Evolutionary conservation across 1,140 invertebrate genomes (phyloP).

Genomic region (Druon quercuslanigerum): DNA sequence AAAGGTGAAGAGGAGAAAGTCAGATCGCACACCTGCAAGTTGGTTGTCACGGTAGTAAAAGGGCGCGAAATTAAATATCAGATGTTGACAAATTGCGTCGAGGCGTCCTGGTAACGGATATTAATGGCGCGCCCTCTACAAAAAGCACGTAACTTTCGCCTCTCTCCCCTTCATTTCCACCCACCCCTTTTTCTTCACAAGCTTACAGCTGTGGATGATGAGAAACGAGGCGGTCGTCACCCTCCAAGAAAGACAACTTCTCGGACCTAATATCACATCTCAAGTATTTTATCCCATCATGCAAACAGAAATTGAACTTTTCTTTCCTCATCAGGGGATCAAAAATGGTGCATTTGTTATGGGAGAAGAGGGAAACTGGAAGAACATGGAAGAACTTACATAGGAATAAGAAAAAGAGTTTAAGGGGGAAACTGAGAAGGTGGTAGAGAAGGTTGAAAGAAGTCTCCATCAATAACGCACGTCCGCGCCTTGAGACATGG

Average conservation of each 20-base stretch:
- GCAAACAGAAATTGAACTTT: constrained; percentile 6
- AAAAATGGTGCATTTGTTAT: constrained; percentile 49
- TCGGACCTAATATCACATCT: constrained; percentile 41
- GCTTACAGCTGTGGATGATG: constrained; percentile 72
- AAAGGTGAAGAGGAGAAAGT: constrained; percentile 48
- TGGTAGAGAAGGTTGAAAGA: constrained; percentile 67
- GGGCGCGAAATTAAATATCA: constrained; percentile 75
- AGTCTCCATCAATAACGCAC: constrained; percentile 76
- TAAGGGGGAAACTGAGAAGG: constrained; percentile 54
- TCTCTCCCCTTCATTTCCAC: constrained; percentile 48
- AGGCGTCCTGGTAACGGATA: constrained; percentile 75
- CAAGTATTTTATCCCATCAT: neutral
- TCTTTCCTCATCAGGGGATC: constrained; percentile 7
- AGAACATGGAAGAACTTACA: constrained; percentile 36
- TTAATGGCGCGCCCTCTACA: constrained; percentile 71
- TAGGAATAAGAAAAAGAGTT: constrained; percentile 34
- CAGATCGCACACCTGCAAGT: constrained; percentile 53
- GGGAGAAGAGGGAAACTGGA: constrained; percentile 20
- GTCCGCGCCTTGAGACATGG: constrained; percentile 73
- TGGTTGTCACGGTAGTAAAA: constrained; percentile 62
- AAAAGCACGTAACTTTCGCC: constrained; percentile 70
- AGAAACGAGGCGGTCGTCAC: constrained; percentile 70
- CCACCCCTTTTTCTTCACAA: constrained; percentile 54
- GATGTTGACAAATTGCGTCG: constrained; percentile 76
- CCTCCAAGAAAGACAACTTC: constrained; percentile 50